Base-by-base conservation (phyloP, 2,113 vertebrate species). In the Oryzias woworae region DNA sequence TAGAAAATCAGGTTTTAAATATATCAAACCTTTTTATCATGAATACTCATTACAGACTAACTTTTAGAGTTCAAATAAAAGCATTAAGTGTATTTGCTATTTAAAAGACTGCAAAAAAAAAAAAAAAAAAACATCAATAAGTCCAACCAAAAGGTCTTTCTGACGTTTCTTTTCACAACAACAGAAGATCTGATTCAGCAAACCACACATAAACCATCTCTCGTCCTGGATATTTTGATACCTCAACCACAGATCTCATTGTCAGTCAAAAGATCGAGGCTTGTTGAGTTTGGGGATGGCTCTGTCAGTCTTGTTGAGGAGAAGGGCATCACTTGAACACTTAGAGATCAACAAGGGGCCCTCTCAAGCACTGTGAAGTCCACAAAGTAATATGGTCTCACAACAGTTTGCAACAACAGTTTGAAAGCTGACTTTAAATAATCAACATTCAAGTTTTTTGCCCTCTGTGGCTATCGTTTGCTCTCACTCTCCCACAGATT, bases 371-470 rank as follows among this genome's bases (percentile, higher is more conserved):
- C 49, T 48, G 50, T 51, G 8, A 20, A 5, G 12, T 52, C 41
- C 43, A 66, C 36, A 36, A 48, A 70, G 28, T 42, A 42, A 52
- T 50, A 18, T 44, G 22, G 5, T 16, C 17, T 42, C 36, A 15
- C 20, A 56, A 7, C 42, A 17, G 41, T n/a, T 17, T 6, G 51
- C 46, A 26, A 58, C 54, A 45, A 26, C 31, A 7, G 1, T 70
- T 42, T 51, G 18, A 62, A 74, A 17, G 18, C 16, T 49, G 53
- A 44, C 49, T 47, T 5, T 8, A 17, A 17, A 31, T 6, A 65
- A 81, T 28, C 67, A 79, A 81, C 45, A 67, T 70, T 46, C 24
- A 75, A 69, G 18, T 53, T 45, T 72, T 22, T 31, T 71, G 75
- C 54, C 62, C 51, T 48, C 26, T 4, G 52, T n/a, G 42, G 23